Conservation (phyloP, 2,888 invertebrate species). For the Leucoma salicis region DNA sequence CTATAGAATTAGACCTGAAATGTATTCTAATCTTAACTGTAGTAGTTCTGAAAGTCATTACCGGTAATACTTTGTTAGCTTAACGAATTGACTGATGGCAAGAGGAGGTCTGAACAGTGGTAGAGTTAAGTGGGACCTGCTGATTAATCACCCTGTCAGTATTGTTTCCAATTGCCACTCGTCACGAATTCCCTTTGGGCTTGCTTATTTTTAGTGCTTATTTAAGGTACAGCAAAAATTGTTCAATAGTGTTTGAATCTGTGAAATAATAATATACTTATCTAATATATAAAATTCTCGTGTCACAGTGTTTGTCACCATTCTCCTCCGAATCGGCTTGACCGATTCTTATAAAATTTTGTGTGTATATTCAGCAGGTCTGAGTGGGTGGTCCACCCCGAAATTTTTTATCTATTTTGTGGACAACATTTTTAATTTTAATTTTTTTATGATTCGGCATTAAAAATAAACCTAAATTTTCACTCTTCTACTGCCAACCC, state of each 20-base stretch:
- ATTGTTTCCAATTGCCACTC: constrained; percentile 75
- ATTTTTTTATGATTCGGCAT: no score
- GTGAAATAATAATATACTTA: no score
- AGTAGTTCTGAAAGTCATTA: constrained; percentile 75
- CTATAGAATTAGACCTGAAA: no score
- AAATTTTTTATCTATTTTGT: constrained; percentile 27
- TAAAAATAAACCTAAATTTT: no score
- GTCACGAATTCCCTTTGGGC: constrained; percentile 65
- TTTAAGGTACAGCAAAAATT: constrained; percentile 26
- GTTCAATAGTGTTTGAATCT: not conserved
- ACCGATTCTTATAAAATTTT: no score
- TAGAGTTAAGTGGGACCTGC: constrained; percentile 78
- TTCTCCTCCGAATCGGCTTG: no score
- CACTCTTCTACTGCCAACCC: no score
- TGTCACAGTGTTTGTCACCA: no score
- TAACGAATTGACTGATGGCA: constrained; percentile 82
- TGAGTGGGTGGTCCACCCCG: constrained; percentile 25
- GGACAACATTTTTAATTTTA: no score
- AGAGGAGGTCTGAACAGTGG: constrained; percentile 73
- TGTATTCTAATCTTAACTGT: constrained; percentile 48
- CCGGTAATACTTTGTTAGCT: constrained; percentile 77
- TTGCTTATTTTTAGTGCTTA: constrained; percentile 51
- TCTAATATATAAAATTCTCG: no score
- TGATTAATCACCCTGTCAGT: constrained; percentile 80
- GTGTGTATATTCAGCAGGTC: no score